Conservation (phyloP, 2,888 invertebrate species). For the Opisthograptis luteolata region DNA sequence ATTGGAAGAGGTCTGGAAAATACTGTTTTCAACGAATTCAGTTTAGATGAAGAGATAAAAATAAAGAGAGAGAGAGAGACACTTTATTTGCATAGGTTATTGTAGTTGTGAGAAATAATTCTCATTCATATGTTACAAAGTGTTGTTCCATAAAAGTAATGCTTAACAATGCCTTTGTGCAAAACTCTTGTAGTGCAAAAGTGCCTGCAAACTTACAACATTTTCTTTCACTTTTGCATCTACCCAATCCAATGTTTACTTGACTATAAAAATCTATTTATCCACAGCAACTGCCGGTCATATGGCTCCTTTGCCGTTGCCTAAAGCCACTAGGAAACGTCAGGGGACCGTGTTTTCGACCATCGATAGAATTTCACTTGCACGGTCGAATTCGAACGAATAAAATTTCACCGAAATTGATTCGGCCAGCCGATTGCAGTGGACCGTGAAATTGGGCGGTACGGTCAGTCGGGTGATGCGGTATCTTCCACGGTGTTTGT, state of each 20-base stretch:
- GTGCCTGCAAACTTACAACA: slow-evolving; percentile 7
- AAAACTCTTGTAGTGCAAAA: not conserved
- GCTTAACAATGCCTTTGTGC: not conserved
- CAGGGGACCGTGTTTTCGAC: slow-evolving; percentile 59
- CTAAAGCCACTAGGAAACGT: slow-evolving; percentile 60
- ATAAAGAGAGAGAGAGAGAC: not conserved
- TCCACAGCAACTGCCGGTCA: slow-evolving; percentile 33
- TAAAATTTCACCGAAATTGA: slow-evolving; percentile 83
- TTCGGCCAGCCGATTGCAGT: slow-evolving; percentile 71
- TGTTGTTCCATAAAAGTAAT: not conserved
- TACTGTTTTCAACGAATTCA: too few relatives aligned
- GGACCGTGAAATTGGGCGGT: slow-evolving; percentile 79
- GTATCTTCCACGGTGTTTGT: slow-evolving; percentile 71
- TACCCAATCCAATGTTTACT: slow-evolving; percentile 27
- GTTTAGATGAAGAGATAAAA: not conserved
- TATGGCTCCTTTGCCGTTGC: slow-evolving; percentile 49
- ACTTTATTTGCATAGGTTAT: too few relatives aligned
- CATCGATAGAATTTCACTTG: slow-evolving; percentile 75
- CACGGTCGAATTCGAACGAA: slow-evolving; percentile 72
- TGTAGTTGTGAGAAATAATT: too few relatives aligned
- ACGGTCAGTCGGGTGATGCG: slow-evolving; percentile 64
- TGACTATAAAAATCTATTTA: slow-evolving; percentile 34
- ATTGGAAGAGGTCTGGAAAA: too few relatives aligned
- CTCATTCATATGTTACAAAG: too few relatives aligned
- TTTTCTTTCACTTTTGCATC: slow-evolving; percentile 18